A percentile compares a stretch with the other conserved stretches of the same genome.
phyloP scores from a whole-genome alignment of 2,113 vertebrate species.

The Thymallus thymallus region DNA sequence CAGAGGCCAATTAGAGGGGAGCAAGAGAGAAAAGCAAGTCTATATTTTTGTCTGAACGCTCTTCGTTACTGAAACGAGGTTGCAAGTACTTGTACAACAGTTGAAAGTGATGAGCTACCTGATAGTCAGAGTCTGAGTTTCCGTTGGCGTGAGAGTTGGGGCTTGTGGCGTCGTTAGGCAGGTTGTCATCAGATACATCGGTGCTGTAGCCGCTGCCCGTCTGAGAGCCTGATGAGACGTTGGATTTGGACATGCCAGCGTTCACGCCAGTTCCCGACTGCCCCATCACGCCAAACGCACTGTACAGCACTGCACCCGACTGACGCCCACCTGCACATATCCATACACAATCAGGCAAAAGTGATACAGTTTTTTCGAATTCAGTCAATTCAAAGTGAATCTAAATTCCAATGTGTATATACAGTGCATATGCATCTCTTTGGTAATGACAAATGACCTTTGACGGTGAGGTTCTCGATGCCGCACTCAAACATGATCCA shows the following conservation, averaged over 20 bases:
- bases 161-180: conserved; percentile 83
- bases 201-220: conserved; percentile 98
- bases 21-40: too few species aligned
- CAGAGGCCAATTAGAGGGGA: too few species aligned
- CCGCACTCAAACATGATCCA: conserved; percentile 99
- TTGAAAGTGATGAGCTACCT: conserved; percentile 68
- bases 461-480: conserved; percentile 95
- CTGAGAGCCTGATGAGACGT: conserved; percentile 91
- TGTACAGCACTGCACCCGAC: conserved; percentile 91
- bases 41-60: neutral
- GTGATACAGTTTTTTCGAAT: too few species aligned
- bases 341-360: neutral
- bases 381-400: too few species aligned
- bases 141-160: conserved; percentile 87
- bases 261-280: conserved; percentile 76
- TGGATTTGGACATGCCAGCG: conserved; percentile 84
- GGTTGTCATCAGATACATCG: conserved; percentile 92
- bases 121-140: conserved; percentile 93
- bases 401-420: too few species aligned
- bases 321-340: conserved; percentile 76
- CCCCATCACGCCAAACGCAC: conserved; percentile 86
- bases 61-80: neutral
- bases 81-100: too few species aligned
- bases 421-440: too few species aligned
- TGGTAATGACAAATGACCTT: conserved; percentile 75